These are phyloP conservation scores for Cheilosia impressa DNA, from an alignment of 2,888 invertebrate species.

Conservation along the genomic window DNA sequence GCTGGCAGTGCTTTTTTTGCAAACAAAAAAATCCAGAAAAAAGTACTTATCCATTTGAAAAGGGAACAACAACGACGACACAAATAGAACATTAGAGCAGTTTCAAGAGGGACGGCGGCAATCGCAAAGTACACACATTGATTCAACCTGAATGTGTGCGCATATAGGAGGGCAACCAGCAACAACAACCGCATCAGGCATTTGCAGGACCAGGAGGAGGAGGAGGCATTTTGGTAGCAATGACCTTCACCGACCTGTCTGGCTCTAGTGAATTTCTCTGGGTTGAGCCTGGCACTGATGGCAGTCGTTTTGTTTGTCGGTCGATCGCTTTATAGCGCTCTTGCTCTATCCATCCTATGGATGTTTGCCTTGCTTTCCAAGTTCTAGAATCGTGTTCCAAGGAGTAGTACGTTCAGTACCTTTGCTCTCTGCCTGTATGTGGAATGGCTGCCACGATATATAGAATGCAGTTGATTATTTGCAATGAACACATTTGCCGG, in stretches of 20 bases:
- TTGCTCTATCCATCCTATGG: constrained; percentile 9
- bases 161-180: constrained; percentile 32
- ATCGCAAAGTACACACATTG: constrained; percentile 47
- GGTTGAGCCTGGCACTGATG: constrained; percentile 53
- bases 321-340: constrained; percentile 37
- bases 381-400: constrained; percentile 53
- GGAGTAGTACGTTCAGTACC: constrained; percentile 15
- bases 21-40: constrained; percentile 1
- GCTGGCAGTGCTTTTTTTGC: constrained; percentile 36
- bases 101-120: constrained; percentile 58
- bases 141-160: constrained; percentile 59
- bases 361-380: constrained; percentile 29
- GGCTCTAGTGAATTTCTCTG: constrained; percentile 76
- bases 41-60: constrained; percentile 32
- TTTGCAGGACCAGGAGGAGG: constrained; percentile 80
- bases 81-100: constrained; percentile 72
- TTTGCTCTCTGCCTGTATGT: constrained; percentile 68
- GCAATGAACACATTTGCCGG: constrained; percentile 55
- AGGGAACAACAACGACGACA: constrained; percentile 56
- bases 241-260: constrained; percentile 84
- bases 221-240: constrained; percentile 84
- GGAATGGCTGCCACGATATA: constrained; percentile 46
- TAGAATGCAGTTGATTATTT: constrained; percentile 67
- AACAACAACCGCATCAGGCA: constrained; percentile 63
- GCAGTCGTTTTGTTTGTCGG: constrained; percentile 58